Evolutionary conservation across 2,888 invertebrate genomes (phyloP).

Genomic region (Drosophila greeni): DNA sequence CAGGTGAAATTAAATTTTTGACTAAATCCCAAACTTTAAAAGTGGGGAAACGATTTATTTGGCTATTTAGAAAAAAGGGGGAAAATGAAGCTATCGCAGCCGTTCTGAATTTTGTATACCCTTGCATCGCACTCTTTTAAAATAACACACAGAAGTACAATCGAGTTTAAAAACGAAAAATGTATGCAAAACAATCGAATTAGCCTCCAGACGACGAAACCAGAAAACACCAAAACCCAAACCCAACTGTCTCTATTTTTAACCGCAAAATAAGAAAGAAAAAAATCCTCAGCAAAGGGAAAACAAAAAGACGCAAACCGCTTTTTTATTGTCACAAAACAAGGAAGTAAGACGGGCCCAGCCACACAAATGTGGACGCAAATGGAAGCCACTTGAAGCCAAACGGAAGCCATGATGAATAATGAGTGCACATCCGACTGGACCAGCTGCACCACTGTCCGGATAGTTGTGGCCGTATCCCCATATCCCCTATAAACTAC

Average conservation of each 20-base stretch:
- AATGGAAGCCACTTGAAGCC: slow-evolving; percentile 31
- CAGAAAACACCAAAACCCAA: slow-evolving; percentile 49
- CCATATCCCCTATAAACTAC: slow-evolving; percentile 6
- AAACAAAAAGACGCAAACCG: slow-evolving; percentile 30
- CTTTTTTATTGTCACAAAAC: slow-evolving; percentile 57
- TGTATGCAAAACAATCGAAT: slow-evolving; percentile 55
- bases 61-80: slow-evolving; percentile 31
- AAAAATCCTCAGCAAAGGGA: slow-evolving; percentile 8
- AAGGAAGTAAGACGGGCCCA: slow-evolving; percentile 9
- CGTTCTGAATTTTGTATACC: not conserved
- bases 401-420: slow-evolving; percentile 62
- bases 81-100: not conserved
- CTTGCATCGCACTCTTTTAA: not conserved
- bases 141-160: too few species aligned
- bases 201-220: slow-evolving; percentile 53
- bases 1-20: slow-evolving; percentile 45
- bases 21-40: slow-evolving; percentile 59
- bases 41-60: slow-evolving; percentile 63
- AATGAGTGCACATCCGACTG: slow-evolving; percentile 58
- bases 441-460: slow-evolving; percentile 39
- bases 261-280: slow-evolving; percentile 45
- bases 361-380: slow-evolving; percentile 14
- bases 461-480: slow-evolving; percentile 17
- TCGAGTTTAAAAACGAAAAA: slow-evolving; percentile 7
- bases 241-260: slow-evolving; percentile 63